Conservation (phyloP, 2,113 vertebrate genomes). For the Phyllostomus hastatus region DNA sequence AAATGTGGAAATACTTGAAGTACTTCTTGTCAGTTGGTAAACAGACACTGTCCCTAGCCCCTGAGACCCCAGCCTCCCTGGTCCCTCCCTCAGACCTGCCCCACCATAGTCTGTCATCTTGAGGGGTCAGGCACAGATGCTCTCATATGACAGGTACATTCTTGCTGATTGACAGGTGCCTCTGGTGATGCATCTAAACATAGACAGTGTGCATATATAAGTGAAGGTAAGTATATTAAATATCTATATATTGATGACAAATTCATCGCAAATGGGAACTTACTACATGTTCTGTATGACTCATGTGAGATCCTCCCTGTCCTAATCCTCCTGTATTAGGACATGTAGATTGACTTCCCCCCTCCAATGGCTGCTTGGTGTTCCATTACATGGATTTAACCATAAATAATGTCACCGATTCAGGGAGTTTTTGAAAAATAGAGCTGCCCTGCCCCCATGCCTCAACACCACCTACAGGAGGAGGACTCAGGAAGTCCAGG, state of each 20-base stretch:
- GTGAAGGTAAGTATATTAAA: not conserved
- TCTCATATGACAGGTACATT: not conserved
- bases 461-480: not conserved
- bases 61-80: too few relatives aligned
- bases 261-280: not conserved
- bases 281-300: not conserved
- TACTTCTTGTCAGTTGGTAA: not conserved
- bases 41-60: not conserved
- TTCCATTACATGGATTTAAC: not conserved
- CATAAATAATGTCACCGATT: not conserved
- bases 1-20: conserved; percentile 5
- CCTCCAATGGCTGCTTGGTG: not conserved
- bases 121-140: not conserved
- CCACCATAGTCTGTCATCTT: not conserved
- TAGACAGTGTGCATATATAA: not conserved
- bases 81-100: not conserved
- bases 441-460: not conserved
- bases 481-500: not conserved
- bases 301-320: not conserved
- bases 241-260: not conserved
- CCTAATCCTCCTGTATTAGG: not conserved
- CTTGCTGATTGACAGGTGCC: not conserved
- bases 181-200: not conserved
- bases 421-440: not conserved
- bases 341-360: not conserved